Conservation (phyloP, 2,797 vertebrate species). For the Macropodus opercularis region DNA sequence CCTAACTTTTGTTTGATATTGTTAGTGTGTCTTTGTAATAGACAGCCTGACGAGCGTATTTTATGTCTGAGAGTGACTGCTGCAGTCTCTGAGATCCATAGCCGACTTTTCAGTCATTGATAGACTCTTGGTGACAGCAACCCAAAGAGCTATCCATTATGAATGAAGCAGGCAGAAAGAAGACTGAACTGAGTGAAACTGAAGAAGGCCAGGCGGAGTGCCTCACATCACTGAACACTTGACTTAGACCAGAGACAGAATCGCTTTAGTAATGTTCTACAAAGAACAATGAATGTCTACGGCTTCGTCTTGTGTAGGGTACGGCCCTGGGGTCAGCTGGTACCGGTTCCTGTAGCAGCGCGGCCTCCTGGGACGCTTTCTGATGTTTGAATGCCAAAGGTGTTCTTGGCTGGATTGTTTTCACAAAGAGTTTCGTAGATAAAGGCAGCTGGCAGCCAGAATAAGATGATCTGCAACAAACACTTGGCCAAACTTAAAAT, state of each 20-base stretch:
- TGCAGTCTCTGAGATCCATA: slow-evolving; percentile 45
- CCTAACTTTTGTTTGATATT: neutral
- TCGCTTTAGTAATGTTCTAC: slow-evolving; percentile 82
- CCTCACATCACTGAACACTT: slow-evolving; percentile 75
- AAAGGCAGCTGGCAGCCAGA: neutral
- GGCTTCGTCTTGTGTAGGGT: slow-evolving; percentile 72
- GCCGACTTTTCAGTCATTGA: slow-evolving; percentile 58
- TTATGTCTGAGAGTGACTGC: slow-evolving; percentile 40
- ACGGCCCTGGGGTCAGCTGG: slow-evolving; percentile 19
- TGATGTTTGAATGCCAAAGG: slow-evolving; percentile 7
- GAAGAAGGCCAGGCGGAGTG: slow-evolving; percentile 70
- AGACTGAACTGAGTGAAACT: slow-evolving; percentile 82
- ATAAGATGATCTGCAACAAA: neutral
- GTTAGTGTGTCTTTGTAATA: slow-evolving; percentile 5
- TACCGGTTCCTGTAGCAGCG: slow-evolving; percentile 36
- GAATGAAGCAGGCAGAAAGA: slow-evolving; percentile 82
- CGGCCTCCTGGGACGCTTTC: slow-evolving; percentile 15
- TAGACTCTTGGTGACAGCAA: slow-evolving; percentile 70
- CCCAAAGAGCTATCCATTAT: slow-evolving; percentile 78
- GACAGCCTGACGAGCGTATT: slow-evolving; percentile 39
- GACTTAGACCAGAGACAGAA: slow-evolving; percentile 81
- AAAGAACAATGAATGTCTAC: slow-evolving; percentile 75
- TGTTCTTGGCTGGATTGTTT: slow-evolving; percentile 21
- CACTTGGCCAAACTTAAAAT: slow-evolving; percentile 2
- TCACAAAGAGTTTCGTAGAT: neutral